These are phyloP conservation scores for Eubasilissa splendida DNA, from an alignment of 2,888 invertebrate species.

Conservation along the genomic window DNA sequence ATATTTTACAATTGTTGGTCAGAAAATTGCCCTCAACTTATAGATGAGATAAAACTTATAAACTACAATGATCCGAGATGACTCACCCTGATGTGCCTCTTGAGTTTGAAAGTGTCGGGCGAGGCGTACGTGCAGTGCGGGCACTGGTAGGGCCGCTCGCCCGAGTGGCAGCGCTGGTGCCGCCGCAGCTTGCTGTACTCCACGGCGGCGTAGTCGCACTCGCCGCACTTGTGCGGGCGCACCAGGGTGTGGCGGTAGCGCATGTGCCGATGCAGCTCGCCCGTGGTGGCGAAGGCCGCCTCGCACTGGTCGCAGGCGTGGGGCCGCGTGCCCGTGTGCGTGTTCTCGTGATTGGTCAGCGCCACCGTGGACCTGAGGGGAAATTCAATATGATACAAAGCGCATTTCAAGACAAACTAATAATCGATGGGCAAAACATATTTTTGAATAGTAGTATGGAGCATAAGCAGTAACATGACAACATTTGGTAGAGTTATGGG, in stretches of 20 bases:
- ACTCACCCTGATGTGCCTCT: conserved; percentile 90
- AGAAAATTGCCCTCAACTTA: no score
- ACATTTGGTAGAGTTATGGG: no score
- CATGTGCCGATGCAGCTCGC: conserved; percentile 93
- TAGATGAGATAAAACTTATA: no score
- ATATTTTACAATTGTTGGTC: no score
- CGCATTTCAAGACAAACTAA: no score
- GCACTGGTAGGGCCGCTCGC: conserved; percentile 92
- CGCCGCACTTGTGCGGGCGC: conserved; percentile 96
- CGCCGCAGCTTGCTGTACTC: conserved; percentile 95
- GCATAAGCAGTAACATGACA: no score
- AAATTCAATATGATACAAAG: no score
- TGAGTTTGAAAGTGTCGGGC: conserved; percentile 97
- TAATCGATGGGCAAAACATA: no score
- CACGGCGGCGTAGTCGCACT: conserved; percentile 97
- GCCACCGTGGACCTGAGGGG: conserved; percentile 76
- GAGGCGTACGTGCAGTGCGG: conserved; percentile 98
- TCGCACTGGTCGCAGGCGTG: conserved; percentile 68
- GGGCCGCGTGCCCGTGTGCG: conserved; percentile 89
- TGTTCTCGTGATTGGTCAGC: conserved; percentile 89
- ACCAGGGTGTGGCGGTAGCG: conserved; percentile 96
- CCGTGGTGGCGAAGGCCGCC: conserved; percentile 65
- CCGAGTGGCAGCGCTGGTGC: conserved; percentile 96
- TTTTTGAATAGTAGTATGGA: no score
- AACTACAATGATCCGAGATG: not conserved